Evolutionary conservation across 2,797 vertebrate species (phyloP).

Genomic region (Sebastes ruberrimus): DNA sequence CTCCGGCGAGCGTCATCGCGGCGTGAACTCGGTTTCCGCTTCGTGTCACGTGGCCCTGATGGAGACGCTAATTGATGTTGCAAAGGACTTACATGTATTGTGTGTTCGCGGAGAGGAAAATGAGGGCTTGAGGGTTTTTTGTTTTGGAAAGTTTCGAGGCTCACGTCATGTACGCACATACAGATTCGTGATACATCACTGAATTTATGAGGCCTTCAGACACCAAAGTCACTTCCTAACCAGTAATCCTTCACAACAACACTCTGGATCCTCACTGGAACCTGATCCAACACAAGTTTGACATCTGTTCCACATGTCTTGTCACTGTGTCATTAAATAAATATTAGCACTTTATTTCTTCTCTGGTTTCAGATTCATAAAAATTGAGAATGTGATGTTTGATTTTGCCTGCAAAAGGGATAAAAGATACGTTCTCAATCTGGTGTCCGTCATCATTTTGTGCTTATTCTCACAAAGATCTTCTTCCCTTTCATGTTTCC

Average conservation of each 20-base stretch:
- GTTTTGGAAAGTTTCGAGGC: neutral
- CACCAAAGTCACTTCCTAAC: neutral
- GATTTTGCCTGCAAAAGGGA: neutral
- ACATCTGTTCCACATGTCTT: neutral
- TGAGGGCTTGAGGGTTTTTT: neutral
- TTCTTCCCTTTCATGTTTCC: neutral
- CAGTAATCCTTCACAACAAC: too few species aligned
- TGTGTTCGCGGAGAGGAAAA: neutral
- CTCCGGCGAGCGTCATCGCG: conserved; percentile 22
- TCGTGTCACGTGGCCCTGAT: neutral
- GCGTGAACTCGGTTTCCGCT: conserved; percentile 38
- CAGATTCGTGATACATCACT: neutral
- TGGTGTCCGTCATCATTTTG: neutral
- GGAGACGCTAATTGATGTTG: conserved; percentile 12
- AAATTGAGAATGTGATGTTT: neutral
- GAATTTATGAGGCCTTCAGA: neutral
- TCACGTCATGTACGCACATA: neutral
- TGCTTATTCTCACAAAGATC: neutral
- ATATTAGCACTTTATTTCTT: neutral
- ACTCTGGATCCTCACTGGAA: neutral
- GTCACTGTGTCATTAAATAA: neutral
- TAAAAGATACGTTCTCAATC: neutral
- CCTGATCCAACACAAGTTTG: neutral
- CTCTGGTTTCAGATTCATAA: neutral
- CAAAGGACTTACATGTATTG: neutral